A percentile compares a stretch with the other conserved stretches of the same genome.
These are phyloP conservation scores for Atrina japonica DNA, from an alignment of 2,888 invertebrate species.

Conservation along the genomic window DNA sequence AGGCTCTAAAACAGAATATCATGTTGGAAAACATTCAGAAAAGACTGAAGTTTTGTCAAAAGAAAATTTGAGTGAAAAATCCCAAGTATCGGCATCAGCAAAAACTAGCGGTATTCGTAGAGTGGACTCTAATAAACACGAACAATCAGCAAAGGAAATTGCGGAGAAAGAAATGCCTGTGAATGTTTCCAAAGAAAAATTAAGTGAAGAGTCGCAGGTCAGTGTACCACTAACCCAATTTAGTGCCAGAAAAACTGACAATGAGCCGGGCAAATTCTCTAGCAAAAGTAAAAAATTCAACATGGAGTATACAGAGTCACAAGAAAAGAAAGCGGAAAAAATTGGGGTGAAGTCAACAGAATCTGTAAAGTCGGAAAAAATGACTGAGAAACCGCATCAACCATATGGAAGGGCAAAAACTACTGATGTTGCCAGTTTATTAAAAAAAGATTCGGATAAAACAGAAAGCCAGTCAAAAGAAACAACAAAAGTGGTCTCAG, in stretches of 20 bases:
- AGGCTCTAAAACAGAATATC: neutral
- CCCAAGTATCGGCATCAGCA: constrained; percentile 13
- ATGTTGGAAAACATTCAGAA: too few relatives aligned
- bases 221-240: neutral
- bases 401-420: constrained; percentile 18
- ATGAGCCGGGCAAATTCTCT: neutral
- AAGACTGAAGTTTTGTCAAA: neutral
- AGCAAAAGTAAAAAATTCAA: neutral
- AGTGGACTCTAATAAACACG: constrained; percentile 11
- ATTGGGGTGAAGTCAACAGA: neutral
- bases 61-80: neutral
- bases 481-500: neutral
- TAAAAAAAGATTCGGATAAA: neutral
- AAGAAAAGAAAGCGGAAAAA: neutral
- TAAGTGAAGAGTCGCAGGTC: neutral
- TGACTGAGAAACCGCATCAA: neutral
- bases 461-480: neutral
- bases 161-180: too few relatives aligned
- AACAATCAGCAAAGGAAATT: too few relatives aligned
- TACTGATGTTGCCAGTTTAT: constrained; percentile 19
- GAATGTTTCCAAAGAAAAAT: neutral
- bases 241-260: neutral
- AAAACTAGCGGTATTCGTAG: neutral
- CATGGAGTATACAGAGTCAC: constrained; percentile 1
- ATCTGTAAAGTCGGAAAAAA: neutral